phyloP scores from a whole-genome alignment of 2,113 vertebrate genomes.

The Callionymus lyra region DNA sequence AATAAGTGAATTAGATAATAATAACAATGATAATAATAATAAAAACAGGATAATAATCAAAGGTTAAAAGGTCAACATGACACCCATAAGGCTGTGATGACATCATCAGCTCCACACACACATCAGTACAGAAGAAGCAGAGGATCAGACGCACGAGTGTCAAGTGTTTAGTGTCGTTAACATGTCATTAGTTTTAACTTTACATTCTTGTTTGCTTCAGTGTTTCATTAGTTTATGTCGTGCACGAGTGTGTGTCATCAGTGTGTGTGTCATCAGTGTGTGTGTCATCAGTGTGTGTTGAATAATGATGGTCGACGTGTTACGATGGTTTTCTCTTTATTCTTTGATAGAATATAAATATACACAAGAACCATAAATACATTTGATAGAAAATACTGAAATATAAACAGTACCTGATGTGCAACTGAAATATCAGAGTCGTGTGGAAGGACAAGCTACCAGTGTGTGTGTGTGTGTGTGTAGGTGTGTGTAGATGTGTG shows the following conservation, averaged over 20 bases:
- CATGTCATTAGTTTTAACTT: no score
- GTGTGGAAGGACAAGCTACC: conserved; percentile 50
- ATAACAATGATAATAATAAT: no score
- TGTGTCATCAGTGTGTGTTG: conserved; percentile 51
- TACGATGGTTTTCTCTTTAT: conserved; percentile 61
- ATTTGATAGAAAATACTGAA: conserved; percentile 66
- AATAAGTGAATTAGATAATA: no score
- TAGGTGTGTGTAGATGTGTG: no score
- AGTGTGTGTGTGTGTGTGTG: conserved; percentile 36
- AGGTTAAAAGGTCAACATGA: no score
- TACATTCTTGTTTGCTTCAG: no score
- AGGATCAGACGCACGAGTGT: no score
- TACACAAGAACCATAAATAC: conserved; percentile 71
- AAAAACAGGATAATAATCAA: no score
- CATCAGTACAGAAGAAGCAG: no score
- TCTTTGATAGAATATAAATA: conserved; percentile 64
- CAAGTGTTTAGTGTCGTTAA: no score
- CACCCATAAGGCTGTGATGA: no score
- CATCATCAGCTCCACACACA: no score
- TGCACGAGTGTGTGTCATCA: conserved; percentile 65
- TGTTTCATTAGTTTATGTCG: not conserved
- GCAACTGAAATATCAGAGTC: conserved; percentile 63
- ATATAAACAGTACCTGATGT: conserved; percentile 70
- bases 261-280: conserved; percentile 40
- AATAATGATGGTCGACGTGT: conserved; percentile 56